phyloP scores from a whole-genome alignment of 2,797 vertebrate genomes.

The Aldrovandia affinis region DNA sequence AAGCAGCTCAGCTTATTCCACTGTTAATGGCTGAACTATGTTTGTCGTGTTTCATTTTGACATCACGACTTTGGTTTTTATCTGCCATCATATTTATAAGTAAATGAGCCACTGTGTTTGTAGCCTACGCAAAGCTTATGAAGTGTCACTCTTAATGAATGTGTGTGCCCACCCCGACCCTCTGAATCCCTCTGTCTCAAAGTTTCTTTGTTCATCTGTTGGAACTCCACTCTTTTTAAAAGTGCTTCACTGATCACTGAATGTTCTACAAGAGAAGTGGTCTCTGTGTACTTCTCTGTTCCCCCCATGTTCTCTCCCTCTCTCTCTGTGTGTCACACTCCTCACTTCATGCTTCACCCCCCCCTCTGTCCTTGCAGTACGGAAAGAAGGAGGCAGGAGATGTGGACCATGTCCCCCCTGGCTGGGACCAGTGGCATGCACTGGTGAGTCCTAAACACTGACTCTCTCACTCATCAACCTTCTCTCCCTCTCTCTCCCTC shows the following conservation, averaged over 20 bases:
- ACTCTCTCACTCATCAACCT: background rate
- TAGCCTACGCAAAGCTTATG: background rate
- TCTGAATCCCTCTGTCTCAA: background rate
- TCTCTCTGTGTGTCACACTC: background rate
- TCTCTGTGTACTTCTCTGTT: background rate
- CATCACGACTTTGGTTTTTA: background rate
- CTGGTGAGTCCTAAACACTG: slow-evolving; percentile 62
- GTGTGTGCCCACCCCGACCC: background rate
- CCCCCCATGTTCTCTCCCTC: background rate
- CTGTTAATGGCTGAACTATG: background rate
- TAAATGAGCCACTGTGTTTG: background rate
- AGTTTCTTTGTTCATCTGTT: background rate
- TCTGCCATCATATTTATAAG: background rate
- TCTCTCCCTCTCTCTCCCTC: background rate
- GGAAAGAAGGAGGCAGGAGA: slow-evolving; percentile 65
- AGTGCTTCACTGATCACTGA: background rate
- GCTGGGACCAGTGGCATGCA: slow-evolving; percentile 79
- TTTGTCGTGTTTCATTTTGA: background rate
- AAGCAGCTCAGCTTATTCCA: background rate
- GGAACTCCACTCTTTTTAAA: background rate
- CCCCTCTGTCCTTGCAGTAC: slow-evolving; percentile 65
- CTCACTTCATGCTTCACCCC: background rate
- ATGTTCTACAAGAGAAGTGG: background rate
- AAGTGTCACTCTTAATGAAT: background rate
- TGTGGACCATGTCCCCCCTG: slow-evolving; percentile 68